Base-by-base conservation (phyloP, 2,797 vertebrate genomes). In the Macrochelys suwanniensis region DNA sequence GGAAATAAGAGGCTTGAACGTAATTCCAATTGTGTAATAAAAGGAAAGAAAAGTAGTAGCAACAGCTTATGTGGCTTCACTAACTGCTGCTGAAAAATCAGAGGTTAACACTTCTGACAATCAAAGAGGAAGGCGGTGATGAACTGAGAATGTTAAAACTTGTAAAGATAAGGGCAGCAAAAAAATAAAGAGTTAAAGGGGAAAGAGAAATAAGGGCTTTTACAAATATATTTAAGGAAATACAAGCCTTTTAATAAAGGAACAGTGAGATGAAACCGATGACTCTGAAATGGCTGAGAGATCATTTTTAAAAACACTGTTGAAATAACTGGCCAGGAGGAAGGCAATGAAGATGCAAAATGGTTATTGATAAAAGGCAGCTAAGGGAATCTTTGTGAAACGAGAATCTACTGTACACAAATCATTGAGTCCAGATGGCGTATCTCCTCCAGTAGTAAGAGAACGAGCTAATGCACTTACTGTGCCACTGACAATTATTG, bases 351-450 rank as follows among this genome's bases (percentile, higher is more conserved):
- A 61, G 45, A 81, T 88, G 33, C 61, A 85, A 88, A 79, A 31
- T 16, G 83, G 77, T 61, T 87, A 68, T 84, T 83, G 87, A 92
- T 92, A 91, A 87, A 89, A 92, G 50, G 87, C 79, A 94, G 91
- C 82, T 26, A 87, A 84, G 81, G 89, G 95, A 93, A 83, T 90
- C 78, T 84, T 93, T 92, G n/a, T 94, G 94, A 96, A 92, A 96
- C 78, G 47, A 10, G 92, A 97, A 45, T 86, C 90, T 85, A 7
- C 56, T 80, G 76, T 57, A 59, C 28, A 56, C 54, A 56, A 59
- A 74, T 82, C 26, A 82, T 56, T 74, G 82, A 91, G 7, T 80
- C n/a, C 85, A 77, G 61, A 42, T n/a, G 61, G 85, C 86, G 82
- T 68, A 65, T 65, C 50, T 33, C n/a, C 59, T 1, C 9, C 51